A percentile compares a stretch with the other conserved stretches of the same genome.
These are phyloP conservation scores for Zaprionus nigranus DNA, from an alignment of 1,140 invertebrate species.

Conservation along the genomic window DNA sequence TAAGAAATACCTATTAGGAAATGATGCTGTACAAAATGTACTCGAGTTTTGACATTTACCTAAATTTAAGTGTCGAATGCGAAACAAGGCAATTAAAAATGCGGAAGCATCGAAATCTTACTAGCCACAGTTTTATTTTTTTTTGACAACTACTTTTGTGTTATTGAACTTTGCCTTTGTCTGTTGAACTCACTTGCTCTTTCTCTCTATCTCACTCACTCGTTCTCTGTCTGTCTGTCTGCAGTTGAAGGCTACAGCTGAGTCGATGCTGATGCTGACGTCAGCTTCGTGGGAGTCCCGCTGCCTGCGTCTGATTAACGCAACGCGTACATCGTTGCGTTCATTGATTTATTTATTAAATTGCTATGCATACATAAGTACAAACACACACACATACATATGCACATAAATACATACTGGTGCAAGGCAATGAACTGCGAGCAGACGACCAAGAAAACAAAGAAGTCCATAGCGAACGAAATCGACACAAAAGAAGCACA, in stretches of 20 bases:
- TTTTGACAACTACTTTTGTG: conserved; percentile 58
- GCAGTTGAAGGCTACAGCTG: conserved; percentile 21
- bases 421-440: conserved; percentile 65
- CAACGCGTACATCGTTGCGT: conserved; percentile 6
- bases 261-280: conserved; percentile 21
- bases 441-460: conserved; percentile 51
- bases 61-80: neutral
- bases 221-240: neutral
- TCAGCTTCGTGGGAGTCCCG: conserved; percentile 30
- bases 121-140: conserved; percentile 37
- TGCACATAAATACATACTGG: neutral
- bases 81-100: conserved; percentile 8
- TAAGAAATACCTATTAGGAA: no score
- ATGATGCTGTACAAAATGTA: neutral
- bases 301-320: conserved; percentile 22
- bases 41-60: neutral
- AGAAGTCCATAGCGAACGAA: conserved; percentile 57
- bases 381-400: conserved; percentile 5
- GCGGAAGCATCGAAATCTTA: conserved; percentile 33
- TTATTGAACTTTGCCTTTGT: conserved; percentile 69
- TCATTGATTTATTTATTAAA: conserved; percentile 37
- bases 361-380: conserved; percentile 10
- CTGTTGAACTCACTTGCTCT: conserved; percentile 51
- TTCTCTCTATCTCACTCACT: neutral
- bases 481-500: conserved; percentile 23